Base-by-base conservation (phyloP, 2,888 invertebrate genomes). In the Mesorhabditis sp. region DNA sequence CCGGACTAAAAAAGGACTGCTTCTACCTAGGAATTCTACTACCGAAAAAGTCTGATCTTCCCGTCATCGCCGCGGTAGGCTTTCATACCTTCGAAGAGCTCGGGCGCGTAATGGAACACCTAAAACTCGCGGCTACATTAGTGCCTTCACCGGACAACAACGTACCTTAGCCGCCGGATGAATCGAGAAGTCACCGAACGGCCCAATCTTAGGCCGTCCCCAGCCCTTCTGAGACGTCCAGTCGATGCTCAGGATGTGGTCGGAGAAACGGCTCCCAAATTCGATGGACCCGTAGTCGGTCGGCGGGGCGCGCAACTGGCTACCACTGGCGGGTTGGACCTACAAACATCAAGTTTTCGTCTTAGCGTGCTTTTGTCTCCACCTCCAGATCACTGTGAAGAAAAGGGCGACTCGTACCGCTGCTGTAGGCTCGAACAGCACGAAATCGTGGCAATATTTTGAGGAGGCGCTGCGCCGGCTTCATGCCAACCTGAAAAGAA, bases 11-110 rank as follows among this genome's bases (percentile, higher is more conserved):
- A 83, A 95, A 90, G 78, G 97, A 92, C 88, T 91, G 91, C 67
- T 92, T 92, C n/a, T 58, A 58, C 10, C 10, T 61, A 5, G 50
- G n/a, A 44, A 10, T 65, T 15, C 10, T 43, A 4, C 44, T 45
- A 43, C n/a, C 4, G 45, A 70, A 45, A 45, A 45, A 45, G 28
- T n/a, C 5, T 41, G 78, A 98, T 92, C 88, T 91, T 92, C 69
- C 92, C 92, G 88, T 97, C 96, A 5, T 90, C 90, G 6, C 96
- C 95, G 80, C 94, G 90, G 88, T 93, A 97, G 0, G 95, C 95
- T 88, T 98, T 98, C 90, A 96, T 90, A 66, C 97, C 97, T 90
- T 98, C 98, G 86, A 98, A 98, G 76, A 96, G 89, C 94, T 97
- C 82, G 45, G 79, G 73, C 0, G 80, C 82, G 66, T 83, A 83